phyloP scores from a whole-genome alignment of 2,888 invertebrate species.

The Corythucha ciliata region DNA sequence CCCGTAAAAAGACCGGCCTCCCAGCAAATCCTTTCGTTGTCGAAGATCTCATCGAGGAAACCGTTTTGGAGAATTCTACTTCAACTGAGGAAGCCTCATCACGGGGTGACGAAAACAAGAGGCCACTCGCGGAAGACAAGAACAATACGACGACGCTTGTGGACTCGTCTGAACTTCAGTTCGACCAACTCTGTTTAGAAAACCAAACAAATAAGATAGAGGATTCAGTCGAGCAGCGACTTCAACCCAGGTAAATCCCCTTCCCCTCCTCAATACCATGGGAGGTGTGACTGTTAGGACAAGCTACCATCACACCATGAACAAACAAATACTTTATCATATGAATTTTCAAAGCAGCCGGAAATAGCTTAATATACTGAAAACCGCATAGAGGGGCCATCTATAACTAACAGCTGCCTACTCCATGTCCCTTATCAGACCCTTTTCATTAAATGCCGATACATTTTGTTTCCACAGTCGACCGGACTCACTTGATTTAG shows the following conservation, averaged over 20 bases:
- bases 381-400: no score
- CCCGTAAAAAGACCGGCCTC: conserved; percentile 31
- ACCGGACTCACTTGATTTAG: not conserved
- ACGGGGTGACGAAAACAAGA: no score
- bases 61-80: no score
- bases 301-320: not conserved
- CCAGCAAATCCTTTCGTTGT: conserved; percentile 18
- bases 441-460: not conserved
- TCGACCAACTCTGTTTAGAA: not conserved
- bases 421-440: not conserved
- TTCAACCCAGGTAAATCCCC: conserved; percentile 9
- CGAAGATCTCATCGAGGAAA: conserved; percentile 15
- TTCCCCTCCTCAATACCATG: not conserved
- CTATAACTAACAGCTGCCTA: no score
- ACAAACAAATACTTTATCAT: not conserved
- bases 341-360: not conserved
- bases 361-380: not conserved
- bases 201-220: no score
- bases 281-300: not conserved
- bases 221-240: not conserved
- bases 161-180: no score
- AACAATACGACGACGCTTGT: no score
- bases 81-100: no score
- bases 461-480: not conserved
- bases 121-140: no score